These are phyloP conservation scores for Scylla paramamosain DNA, from an alignment of 1,140 invertebrate genomes.

Conservation along the genomic window DNA sequence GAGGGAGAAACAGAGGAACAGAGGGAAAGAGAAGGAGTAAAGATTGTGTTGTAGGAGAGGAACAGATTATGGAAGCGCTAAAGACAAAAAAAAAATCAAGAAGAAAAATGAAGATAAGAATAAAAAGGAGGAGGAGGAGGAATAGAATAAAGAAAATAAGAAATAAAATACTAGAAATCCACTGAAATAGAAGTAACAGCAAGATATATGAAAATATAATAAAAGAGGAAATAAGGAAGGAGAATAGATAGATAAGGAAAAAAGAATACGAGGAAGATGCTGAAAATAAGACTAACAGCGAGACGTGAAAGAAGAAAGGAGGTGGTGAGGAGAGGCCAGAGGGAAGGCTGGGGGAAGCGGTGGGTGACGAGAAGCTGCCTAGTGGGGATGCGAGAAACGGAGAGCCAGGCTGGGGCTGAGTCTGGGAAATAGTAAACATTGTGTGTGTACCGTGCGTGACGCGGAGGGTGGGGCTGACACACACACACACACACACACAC, in stretches of 20 bases:
- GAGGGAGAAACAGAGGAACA: not conserved
- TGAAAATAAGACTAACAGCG: too few relatives aligned
- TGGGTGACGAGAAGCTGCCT: not conserved
- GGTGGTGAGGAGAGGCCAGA: not conserved
- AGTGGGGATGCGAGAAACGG: not conserved
- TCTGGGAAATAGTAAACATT: not conserved
- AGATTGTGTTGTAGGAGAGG: not conserved
- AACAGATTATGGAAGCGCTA: too few relatives aligned
- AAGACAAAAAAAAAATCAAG: too few relatives aligned
- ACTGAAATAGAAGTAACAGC: too few relatives aligned
- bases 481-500: constrained; percentile 20
- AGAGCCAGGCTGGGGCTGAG: not conserved
- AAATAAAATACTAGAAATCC: not conserved
- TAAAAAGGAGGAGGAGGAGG: not conserved
- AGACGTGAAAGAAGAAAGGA: not conserved
- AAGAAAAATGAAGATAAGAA: too few relatives aligned
- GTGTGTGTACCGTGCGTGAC: not conserved
- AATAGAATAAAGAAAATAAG: not conserved
- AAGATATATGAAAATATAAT: not conserved
- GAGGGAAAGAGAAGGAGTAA: not conserved
- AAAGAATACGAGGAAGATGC: not conserved
- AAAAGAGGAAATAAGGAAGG: too few relatives aligned
- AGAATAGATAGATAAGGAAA: too few relatives aligned
- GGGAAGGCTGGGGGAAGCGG: not conserved
- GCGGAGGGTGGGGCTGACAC: not conserved